phyloP scores from a whole-genome alignment of 2,888 invertebrate species.

The Bombyx huttoni region DNA sequence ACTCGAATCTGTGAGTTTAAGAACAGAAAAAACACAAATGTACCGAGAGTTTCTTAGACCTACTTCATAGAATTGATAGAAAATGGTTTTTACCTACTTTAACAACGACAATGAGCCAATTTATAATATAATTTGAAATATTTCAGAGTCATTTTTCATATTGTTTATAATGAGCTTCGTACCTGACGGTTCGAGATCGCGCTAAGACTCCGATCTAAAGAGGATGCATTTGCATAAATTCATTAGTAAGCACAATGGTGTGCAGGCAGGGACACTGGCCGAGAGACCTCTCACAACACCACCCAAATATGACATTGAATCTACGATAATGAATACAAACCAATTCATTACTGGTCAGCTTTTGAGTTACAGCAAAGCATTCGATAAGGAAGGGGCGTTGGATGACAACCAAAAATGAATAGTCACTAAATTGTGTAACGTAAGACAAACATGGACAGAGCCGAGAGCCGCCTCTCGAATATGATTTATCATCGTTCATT shows the following conservation, averaged over 20 bases:
- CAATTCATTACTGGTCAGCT: slow-evolving; percentile 20
- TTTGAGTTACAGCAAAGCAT: background rate
- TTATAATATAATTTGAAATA: slow-evolving; percentile 34
- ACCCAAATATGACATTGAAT: slow-evolving; percentile 34
- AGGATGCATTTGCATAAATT: slow-evolving; percentile 73
- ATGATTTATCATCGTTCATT: slow-evolving; percentile 74
- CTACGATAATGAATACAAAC: slow-evolving; percentile 6
- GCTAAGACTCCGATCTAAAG: slow-evolving; percentile 72
- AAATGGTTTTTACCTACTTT: slow-evolving; percentile 9
- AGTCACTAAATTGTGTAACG: slow-evolving; percentile 16
- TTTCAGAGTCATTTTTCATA: slow-evolving; percentile 66
- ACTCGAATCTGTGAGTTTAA: too few species aligned
- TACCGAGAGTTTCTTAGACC: too few species aligned
- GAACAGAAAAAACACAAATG: too few species aligned
- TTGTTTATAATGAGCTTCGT: slow-evolving; percentile 69
- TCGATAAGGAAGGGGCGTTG: slow-evolving; percentile 26
- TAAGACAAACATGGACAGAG: slow-evolving; percentile 43
- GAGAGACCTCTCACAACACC: slow-evolving; percentile 58
- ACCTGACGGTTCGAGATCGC: slow-evolving; percentile 71
- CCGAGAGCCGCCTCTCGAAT: slow-evolving; percentile 67
- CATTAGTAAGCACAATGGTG: slow-evolving; percentile 73
- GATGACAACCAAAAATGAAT: slow-evolving; percentile 5
- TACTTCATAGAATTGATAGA: background rate
- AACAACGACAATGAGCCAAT: slow-evolving; percentile 40
- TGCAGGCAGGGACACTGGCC: slow-evolving; percentile 64